Percentiles rank a stretch among this genome's conserved stretches.
Conservation (phyloP, 2,797 vertebrate genomes). For the Diplodus puntazzo region DNA sequence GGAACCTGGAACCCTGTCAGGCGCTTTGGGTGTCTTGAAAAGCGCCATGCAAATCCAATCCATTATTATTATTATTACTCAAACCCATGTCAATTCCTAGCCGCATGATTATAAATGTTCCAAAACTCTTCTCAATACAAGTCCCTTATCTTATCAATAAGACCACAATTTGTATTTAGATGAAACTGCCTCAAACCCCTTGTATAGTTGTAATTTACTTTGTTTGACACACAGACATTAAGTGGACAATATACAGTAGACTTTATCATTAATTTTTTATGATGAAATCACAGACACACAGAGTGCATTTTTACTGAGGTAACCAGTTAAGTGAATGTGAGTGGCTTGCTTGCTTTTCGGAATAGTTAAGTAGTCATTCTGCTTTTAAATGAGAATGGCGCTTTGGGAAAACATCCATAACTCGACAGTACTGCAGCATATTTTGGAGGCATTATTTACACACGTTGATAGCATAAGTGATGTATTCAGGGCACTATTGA, state of each 20-base stretch:
- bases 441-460: conserved; percentile 26
- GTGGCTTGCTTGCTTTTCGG: conserved; percentile 33
- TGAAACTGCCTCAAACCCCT: conserved; percentile 7
- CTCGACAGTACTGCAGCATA: conserved; percentile 7
- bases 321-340: conserved; percentile 29
- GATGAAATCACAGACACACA: conserved; percentile 24
- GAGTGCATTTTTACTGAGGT: conserved; percentile 18
- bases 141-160: neutral
- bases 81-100: neutral
- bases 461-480: conserved; percentile 46
- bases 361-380: conserved; percentile 48
- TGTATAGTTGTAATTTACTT: conserved; percentile 13
- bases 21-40: too few species aligned
- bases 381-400: conserved; percentile 40
- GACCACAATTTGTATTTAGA: neutral
- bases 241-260: conserved; percentile 12
- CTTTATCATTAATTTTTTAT: conserved; percentile 42
- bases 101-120: neutral
- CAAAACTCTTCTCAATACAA: neutral
- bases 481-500: conserved; percentile 42
- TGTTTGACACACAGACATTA: conserved; percentile 17
- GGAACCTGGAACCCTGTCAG: too few species aligned
- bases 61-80: too few species aligned
- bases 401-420: conserved; percentile 34
- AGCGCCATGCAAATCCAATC: too few species aligned